phyloP scores from a whole-genome alignment of 2,888 invertebrate genomes.

The Orchesella flavescens region DNA sequence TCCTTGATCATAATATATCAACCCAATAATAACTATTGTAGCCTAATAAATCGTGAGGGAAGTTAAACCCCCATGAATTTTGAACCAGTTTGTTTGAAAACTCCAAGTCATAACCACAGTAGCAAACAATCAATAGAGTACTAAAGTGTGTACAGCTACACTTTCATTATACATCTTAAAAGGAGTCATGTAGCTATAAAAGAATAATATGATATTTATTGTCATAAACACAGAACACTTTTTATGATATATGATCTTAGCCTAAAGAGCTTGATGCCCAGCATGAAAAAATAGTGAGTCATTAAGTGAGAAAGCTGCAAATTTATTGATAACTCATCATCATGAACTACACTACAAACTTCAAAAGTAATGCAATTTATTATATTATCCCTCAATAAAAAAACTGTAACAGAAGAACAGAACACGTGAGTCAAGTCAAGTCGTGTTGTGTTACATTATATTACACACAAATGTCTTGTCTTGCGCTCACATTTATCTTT shows the following conservation, averaged over 20 bases:
- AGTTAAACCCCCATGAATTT: constrained; percentile 20
- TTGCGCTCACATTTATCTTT: too few relatives aligned
- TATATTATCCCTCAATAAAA: neutral
- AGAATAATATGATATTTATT: constrained; percentile 11
- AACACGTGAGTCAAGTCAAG: too few relatives aligned
- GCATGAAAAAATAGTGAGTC: neutral
- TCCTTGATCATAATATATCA: too few relatives aligned
- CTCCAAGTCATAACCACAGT: too few relatives aligned
- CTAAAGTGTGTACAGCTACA: neutral
- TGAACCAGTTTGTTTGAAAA: constrained; percentile 37
- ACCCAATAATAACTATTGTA: neutral
- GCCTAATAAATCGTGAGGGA: neutral
- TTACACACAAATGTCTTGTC: too few relatives aligned
- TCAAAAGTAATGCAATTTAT: constrained; percentile 22
- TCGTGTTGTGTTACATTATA: too few relatives aligned
- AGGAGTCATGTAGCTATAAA: too few relatives aligned
- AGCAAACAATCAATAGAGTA: neutral
- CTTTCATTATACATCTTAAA: neutral
- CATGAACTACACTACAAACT: constrained; percentile 8
- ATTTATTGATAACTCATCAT: constrained; percentile 27
- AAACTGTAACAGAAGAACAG: neutral
- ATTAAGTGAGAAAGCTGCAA: constrained; percentile 31
- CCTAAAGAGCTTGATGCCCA: neutral
- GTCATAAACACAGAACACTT: constrained; percentile 5
- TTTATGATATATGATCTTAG: neutral